Evolutionary conservation across 2,888 invertebrate genomes (phyloP).

Genomic region (Agrochola lota): DNA sequence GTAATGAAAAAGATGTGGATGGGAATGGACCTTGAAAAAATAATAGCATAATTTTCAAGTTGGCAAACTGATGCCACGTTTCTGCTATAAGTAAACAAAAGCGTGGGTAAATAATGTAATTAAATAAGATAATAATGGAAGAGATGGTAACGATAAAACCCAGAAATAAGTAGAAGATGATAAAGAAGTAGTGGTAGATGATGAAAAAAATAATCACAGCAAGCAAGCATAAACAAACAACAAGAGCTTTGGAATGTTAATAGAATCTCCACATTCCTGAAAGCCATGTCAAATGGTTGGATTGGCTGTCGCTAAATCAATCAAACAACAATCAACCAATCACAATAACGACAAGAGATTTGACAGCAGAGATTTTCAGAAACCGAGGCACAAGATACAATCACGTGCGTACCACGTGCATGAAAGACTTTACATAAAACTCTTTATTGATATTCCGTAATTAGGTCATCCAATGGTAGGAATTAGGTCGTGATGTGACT

Average conservation of each 20-base stretch:
- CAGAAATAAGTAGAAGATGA: neutral
- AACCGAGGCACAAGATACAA: neutral
- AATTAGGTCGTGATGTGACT: conserved; percentile 57
- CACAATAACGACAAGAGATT: neutral
- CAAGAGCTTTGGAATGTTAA: conserved; percentile 3
- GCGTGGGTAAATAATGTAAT: neutral
- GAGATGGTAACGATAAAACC: neutral
- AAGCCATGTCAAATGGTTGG: neutral
- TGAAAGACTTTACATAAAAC: conserved; percentile 33
- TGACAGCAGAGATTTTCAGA: neutral
- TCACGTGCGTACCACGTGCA: conserved; percentile 28
- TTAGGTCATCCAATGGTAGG: conserved; percentile 41
- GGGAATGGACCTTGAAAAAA: neutral
- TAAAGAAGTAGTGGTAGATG: neutral
- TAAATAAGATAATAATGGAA: neutral
- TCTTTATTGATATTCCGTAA: conserved; percentile 48
- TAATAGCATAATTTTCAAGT: conserved; percentile 14
- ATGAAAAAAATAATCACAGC: too few species aligned
- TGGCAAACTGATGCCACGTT: neutral
- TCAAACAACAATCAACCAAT: conserved; percentile 7
- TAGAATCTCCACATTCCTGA: neutral
- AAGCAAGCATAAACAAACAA: conserved; percentile 3
- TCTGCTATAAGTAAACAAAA: neutral
- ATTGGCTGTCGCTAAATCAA: conserved; percentile 21
- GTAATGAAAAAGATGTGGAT: conserved; percentile 30